Evolutionary conservation across 2,797 vertebrate species (phyloP), one percentile per base, ranked within the genome.

Genomic region (Denticeps clupeoides): DNA sequence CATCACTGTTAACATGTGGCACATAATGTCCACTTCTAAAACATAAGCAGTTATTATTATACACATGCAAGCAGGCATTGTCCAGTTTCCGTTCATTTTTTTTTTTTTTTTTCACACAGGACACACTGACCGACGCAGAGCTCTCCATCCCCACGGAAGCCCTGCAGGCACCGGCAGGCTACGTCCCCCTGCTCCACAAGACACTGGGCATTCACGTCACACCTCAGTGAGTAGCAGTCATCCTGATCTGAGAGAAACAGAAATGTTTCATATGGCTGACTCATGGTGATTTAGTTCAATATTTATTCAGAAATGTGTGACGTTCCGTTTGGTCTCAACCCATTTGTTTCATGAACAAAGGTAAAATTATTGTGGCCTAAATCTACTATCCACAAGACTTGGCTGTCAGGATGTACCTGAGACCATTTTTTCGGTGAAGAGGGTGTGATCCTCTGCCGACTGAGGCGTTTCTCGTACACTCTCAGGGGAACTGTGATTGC

Each of bases 401-500:
- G n/a, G n/a, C n/a, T n/a, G n/a, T n/a, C n/a, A n/a, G 8, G 19
- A 57, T 8, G 2, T 86, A 93, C 90, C 90, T 85, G 88, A 87
- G 46, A 91, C 69, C 86, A 89, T 84, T 58, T 87, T 82, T 59
- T 95, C 87, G 1, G 85, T 81, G 58, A 70, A 74, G 23, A 86
- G 55, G 10, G n/a, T 55, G 3, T 4, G 12, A 1, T 62, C 61
- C 0, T 4, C 24, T 9, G n/a, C n/a, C n/a, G 9, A 37, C 24
- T 10, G 41, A 40, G 25, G 16, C 1, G 38, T 16, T 7, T 8
- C 46, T 6, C 41, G 29, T 29, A 62, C 24, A 6, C 58, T 44
- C 15, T 56, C 7, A 0, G 61, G 27, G 3, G 47, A 37, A 19
- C 58, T 60, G 15, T 77, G 76, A 41, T 67, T 21, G 3, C 59